Evolutionary conservation across 1,140 invertebrate species (phyloP), one percentile per base, ranked within the genome.

Genomic region (Megathymus violae): DNA sequence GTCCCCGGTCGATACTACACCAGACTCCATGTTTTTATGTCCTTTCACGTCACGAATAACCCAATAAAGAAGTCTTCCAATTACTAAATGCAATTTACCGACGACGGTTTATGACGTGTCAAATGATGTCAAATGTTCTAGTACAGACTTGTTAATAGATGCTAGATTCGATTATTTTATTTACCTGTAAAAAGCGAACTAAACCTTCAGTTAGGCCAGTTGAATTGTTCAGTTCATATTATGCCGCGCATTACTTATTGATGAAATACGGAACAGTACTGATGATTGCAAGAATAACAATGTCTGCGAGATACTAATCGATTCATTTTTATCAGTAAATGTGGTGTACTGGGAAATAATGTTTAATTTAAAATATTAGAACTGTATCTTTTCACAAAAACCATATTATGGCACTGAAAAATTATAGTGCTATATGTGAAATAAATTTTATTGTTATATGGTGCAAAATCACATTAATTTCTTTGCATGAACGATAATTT

Each of bases 21-120:
- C 86, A 89, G 85, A 87, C 86, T 89, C 77, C 78, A 87, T 87
- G 82, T 88, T 88, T 90, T 88, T 89, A 89, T 88, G 81, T 89
- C 83, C 75, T 85, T 82, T 82, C 72, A 77, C 76, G 75, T 78
- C 79, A 85, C 76, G 68, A 82, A 80, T 87, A 83, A 78, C 78
- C 74, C 74, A 82, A 87, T 78, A 88, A 85, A 83, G 76, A 81
- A 80, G 63, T 73, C 66, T 80, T 80, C 71, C 76, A 82, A 88
- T 85, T 82, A 82, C 76, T 75, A 76, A 76, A 80, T 69, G 71
- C 69, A 85, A 74, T 77, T 67, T 62, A 65, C 56, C 58, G 56
- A 69, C 62, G 70, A 75, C 10, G 51, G 63, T 71, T 59, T 59
- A 59, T 59, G 54, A 47, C 31, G 43, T 59, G 43, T 47, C 16